Evolutionary conservation across 2,113 vertebrate genomes (phyloP), one percentile per base, ranked within the genome.

Genomic region (Tautogolabrus adspersus): DNA sequence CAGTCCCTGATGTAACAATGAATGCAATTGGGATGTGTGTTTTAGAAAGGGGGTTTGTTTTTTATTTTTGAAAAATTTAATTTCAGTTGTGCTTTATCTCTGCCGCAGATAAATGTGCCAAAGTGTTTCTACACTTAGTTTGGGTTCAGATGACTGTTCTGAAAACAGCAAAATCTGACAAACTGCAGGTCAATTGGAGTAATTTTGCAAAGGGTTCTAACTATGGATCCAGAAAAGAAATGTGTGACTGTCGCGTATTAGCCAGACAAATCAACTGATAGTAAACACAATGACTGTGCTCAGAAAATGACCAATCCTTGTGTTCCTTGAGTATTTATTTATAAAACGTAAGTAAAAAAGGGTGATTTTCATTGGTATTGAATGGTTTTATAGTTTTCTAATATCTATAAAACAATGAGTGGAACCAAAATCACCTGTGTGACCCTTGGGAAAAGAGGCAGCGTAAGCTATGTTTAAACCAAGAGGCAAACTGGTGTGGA

Each of bases 1-100:
- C 61, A 64, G 86, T 86, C 84, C 89, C 89, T 79, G 6, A 81
- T 83, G 87, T 18, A 83, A 55, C 38, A 59, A 74, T 79, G 75
- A 85, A 77, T 68, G 63, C 13, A 12, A 72, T 51, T 87, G 68
- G 66, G 85, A 83, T 26, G 68, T 40, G 23, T 79, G 60, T 73
- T 84, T 37, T 85, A 83, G 72, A 63, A 55, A 72, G 49, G 67
- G 11, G 37, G n/a, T 56, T 66, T 76, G 71, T 80, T 79, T 81
- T 42, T 66, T 37, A 47, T 61, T 62, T 37, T 42, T 44, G 3
- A 75, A 66, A 72, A 62, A 74, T 60, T 34, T 76, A 66, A 81
- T 82, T 83, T 60, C 8, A 23, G 57, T 84, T 77, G 49, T 72
- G 69, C 57, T 85, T 75, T 72, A 52, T 82, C 84, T 79, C 61